These are phyloP conservation scores for Elysia chlorotica DNA, from an alignment of 1,140 invertebrate species.

Conservation along the genomic window DNA sequence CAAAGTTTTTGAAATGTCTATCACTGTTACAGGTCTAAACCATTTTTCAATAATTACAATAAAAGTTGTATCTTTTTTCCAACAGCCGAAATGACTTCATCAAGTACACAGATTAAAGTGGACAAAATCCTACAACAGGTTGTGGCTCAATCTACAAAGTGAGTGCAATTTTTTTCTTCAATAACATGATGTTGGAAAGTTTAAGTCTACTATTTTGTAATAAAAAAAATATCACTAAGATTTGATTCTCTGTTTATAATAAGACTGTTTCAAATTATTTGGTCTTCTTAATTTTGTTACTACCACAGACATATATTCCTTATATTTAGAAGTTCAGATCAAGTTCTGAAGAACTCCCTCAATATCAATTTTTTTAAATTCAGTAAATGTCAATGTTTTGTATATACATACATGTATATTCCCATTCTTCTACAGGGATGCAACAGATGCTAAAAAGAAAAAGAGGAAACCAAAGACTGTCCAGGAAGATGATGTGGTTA, in stretches of 20 bases:
- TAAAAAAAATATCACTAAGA: not conserved
- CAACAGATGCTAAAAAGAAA: conserved; percentile 42
- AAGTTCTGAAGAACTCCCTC: not conserved
- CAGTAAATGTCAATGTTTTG: not conserved
- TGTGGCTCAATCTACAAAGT: conserved; percentile 48
- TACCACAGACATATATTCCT: not conserved
- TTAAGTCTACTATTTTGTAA: not conserved
- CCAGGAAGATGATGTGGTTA: conserved; percentile 30
- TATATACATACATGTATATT: not conserved
- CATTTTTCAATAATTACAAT: not conserved
- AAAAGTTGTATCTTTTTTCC: not conserved
- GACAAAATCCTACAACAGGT: conserved; percentile 50
- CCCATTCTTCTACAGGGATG: conserved; percentile 34
- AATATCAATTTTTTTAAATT: not conserved
- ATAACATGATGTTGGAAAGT: not conserved
- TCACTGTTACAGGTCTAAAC: no score
- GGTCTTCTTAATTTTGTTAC: not conserved
- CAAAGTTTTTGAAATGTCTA: no score
- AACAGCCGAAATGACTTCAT: conserved; percentile 15
- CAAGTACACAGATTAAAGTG: conserved; percentile 35
- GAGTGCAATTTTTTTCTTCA: conserved; percentile 17
- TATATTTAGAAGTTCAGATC: not conserved
- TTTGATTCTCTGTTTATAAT: not conserved
- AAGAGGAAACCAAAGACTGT: conserved; percentile 44
- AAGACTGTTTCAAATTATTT: not conserved